Percentiles rank a stretch among this genome's conserved stretches.
These are phyloP conservation scores for Meriones unguiculatus DNA, from an alignment of 2,113 vertebrate genomes.

Conservation along the genomic window DNA sequence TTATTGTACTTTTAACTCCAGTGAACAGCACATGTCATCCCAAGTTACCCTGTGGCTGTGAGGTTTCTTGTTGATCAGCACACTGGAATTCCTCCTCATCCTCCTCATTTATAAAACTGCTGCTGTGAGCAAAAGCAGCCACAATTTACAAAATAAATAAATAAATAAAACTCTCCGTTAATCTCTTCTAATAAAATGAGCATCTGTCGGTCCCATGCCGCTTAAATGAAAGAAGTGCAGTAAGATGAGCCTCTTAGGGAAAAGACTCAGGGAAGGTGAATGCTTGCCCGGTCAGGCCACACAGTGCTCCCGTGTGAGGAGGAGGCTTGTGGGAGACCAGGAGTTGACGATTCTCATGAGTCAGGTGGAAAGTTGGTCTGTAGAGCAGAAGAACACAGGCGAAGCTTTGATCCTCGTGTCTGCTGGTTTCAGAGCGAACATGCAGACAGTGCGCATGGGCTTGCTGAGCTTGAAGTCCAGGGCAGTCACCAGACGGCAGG, in stretches of 20 bases:
- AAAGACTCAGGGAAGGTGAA: not conserved
- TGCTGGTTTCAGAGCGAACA: conserved; percentile 89
- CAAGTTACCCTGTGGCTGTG: not conserved
- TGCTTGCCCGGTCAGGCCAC: not conserved
- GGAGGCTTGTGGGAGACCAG: not conserved
- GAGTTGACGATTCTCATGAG: not conserved
- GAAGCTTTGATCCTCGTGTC: not conserved
- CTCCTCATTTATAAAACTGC: not conserved
- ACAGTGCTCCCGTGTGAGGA: not conserved
- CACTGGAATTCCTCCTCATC: not conserved
- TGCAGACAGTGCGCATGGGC: conserved; percentile 89
- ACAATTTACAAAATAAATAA: not conserved
- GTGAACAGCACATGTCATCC: not conserved
- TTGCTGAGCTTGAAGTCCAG: conserved; percentile 85
- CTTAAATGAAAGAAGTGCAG: not conserved
- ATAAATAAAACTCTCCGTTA: not conserved
- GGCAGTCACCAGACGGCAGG: conserved; percentile 84
- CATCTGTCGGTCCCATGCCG: not conserved
- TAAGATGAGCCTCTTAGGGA: not conserved
- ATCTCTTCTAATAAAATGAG: not conserved
- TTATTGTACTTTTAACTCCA: not conserved
- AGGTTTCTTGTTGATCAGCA: not conserved
- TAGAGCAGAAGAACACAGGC: not conserved
- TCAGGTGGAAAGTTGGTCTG: not conserved
- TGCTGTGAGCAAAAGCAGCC: too few relatives aligned